Conservation (phyloP, 2,888 invertebrate genomes). For the Muschampia plurimacula region DNA sequence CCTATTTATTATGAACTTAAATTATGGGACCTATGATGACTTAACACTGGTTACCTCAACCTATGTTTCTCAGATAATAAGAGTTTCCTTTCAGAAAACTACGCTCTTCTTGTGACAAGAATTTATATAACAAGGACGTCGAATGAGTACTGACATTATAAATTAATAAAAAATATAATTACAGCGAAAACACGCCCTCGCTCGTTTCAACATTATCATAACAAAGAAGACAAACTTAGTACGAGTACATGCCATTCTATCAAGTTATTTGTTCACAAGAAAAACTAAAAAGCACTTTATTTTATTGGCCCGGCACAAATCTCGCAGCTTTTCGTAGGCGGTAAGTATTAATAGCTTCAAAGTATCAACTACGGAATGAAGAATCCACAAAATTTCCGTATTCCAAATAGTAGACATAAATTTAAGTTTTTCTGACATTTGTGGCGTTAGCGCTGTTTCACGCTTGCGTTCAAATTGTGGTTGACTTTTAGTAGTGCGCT, state of each 20-base stretch:
- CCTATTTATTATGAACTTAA: too few relatives aligned
- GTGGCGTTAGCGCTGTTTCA: constrained; percentile 55
- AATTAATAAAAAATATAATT: too few relatives aligned
- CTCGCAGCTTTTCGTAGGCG: constrained; percentile 51
- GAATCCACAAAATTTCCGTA: constrained; percentile 62
- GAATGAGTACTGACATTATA: too few relatives aligned
- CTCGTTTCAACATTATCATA: not conserved
- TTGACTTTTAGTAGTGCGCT: constrained; percentile 1
- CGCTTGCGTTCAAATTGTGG: constrained; percentile 51
- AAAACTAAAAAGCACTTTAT: constrained; percentile 31
- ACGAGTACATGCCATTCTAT: not conserved
- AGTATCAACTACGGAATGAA: constrained; percentile 52
- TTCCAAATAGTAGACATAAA: constrained; percentile 66
- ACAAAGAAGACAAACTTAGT: not conserved
- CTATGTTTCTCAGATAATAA: too few relatives aligned
- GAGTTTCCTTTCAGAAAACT: too few relatives aligned
- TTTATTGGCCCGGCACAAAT: constrained; percentile 38
- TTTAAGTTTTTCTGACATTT: constrained; percentile 67
- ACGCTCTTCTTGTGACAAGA: too few relatives aligned
- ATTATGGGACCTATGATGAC: too few relatives aligned
- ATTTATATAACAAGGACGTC: too few relatives aligned
- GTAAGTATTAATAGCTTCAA: constrained; percentile 58
- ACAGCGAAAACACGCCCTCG: too few relatives aligned
- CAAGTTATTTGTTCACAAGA: constrained; percentile 24
- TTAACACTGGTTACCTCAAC: too few relatives aligned